Evolutionary conservation across 2,888 invertebrate species (phyloP), one percentile per base, ranked within the genome.

Genomic region (Reticulitermes lucifugus): DNA sequence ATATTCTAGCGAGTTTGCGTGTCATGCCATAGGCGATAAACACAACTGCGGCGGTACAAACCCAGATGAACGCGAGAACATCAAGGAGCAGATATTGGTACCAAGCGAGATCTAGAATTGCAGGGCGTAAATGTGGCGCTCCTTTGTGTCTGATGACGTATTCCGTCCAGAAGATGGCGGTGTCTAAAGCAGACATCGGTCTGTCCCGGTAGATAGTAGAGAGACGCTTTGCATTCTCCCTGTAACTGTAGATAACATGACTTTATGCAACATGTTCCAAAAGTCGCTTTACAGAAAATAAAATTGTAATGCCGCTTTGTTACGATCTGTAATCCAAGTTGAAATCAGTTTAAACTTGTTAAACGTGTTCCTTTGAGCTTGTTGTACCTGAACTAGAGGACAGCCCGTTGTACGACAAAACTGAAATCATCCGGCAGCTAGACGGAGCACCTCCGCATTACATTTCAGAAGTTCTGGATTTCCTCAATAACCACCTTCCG

Each of bases 191-290:
- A 7, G 92, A 89, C 86, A 93, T 89, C 0, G 92, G 93, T 0
- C 94, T 92, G 88, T 94, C 93, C 60, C 90, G 90, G 88, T 93
- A 93, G 35, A 29, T 18, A 2, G 10, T 2, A 1, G 83, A 83
- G n/a, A 83, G n/a, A 4, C 29, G 51, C 35, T 41, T 51, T 5
- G 60, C 59, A 18, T 83, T 83, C 41, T 83, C 59, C 10, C 59
- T 29, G 29, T 83, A 83, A 35, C 83, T 83, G 83, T 5, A 83
- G 18, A 55, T 18, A 18, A 55, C 2, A 46, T 9, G 9, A 46
- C 6, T 35, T 2, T 35, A 35, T 35, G 35, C 4, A 35, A 4
- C 4, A 4, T 35, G 35, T 35, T 35, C 35, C 35, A 35, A 35
- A 35, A 35, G 35, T 35, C 35, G 35, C 25, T 35, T 35, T 35